Evolutionary conservation across 2,888 invertebrate genomes (phyloP).

Genomic region (Osmoderma eremita): DNA sequence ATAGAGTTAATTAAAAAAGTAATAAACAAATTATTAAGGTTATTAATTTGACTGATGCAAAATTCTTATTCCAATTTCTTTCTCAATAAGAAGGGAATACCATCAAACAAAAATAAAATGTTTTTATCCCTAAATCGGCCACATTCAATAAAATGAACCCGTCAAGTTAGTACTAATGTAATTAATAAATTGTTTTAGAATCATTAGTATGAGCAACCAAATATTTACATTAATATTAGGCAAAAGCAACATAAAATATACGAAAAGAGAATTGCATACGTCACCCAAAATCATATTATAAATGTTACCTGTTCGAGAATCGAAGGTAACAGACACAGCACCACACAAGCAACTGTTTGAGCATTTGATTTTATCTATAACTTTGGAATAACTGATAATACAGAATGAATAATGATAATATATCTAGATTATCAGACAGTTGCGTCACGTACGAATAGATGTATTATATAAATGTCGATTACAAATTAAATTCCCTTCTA

Average conservation of each 20-base stretch:
- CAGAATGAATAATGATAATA: neutral
- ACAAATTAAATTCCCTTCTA: slow-evolving; percentile 3
- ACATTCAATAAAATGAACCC: too few species aligned
- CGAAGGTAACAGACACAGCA: slow-evolving; percentile 26
- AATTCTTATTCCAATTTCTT: too few species aligned
- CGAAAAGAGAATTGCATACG: neutral
- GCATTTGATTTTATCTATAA: slow-evolving; percentile 35
- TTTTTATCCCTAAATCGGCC: too few species aligned
- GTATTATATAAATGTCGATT: slow-evolving; percentile 3
- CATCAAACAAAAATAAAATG: too few species aligned
- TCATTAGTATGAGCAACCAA: too few species aligned
- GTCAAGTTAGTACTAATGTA: too few species aligned
- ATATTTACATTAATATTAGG: too few species aligned
- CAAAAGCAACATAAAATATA: neutral
- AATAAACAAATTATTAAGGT: too few species aligned
- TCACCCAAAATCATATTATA: slow-evolving; percentile 2
- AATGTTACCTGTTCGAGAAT: slow-evolving; percentile 19
- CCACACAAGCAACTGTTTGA: slow-evolving; percentile 26
- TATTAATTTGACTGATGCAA: too few species aligned
- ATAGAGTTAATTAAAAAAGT: too few species aligned
- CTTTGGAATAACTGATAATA: slow-evolving; percentile 29
- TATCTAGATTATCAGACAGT: slow-evolving; percentile 31
- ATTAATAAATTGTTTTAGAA: too few species aligned
- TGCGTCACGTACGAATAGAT: slow-evolving; percentile 27
- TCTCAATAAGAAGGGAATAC: too few species aligned